phyloP scores from a whole-genome alignment of 2,888 invertebrate genomes.

The Cheilosia impressa region DNA sequence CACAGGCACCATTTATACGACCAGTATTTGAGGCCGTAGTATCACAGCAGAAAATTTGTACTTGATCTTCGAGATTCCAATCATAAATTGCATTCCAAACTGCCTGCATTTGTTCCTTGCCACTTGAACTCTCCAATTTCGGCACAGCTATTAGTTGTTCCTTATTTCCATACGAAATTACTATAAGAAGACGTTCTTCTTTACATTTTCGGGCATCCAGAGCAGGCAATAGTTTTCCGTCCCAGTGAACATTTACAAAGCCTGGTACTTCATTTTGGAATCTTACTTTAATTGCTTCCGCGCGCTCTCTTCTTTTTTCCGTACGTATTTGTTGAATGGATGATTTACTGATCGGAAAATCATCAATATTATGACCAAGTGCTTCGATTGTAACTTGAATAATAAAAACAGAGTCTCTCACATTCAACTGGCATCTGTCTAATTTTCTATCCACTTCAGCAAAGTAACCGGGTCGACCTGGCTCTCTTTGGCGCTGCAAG shows the following conservation, averaged over 20 bases:
- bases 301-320: conserved; percentile 36
- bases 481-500: conserved; percentile 76
- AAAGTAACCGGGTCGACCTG: conserved; percentile 76
- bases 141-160: conserved; percentile 78
- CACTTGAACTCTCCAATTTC: conserved; percentile 76
- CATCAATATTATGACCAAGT: conserved; percentile 75
- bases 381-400: conserved; percentile 76
- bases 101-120: conserved; percentile 72
- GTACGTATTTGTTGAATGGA: conserved; percentile 77
- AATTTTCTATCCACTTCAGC: conserved; percentile 77
- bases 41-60: conserved; percentile 76
- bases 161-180: conserved; percentile 78
- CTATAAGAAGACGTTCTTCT: conserved; percentile 79
- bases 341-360: conserved; percentile 78
- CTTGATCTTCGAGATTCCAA: conserved; percentile 74
- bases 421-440: conserved; percentile 72
- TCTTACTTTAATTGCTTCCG: conserved; percentile 78
- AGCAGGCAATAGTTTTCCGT: conserved; percentile 78
- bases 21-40: conserved; percentile 77
- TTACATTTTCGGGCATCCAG: conserved; percentile 64
- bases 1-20: conserved; percentile 76
- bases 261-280: conserved; percentile 79
- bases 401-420: conserved; percentile 76
- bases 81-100: conserved; percentile 69
- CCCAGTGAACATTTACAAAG: conserved; percentile 78